Percentiles rank a stretch among this genome's conserved stretches.
These are phyloP conservation scores for Apolygus lucorum DNA, from an alignment of 1,140 invertebrate species.

Conservation along the genomic window DNA sequence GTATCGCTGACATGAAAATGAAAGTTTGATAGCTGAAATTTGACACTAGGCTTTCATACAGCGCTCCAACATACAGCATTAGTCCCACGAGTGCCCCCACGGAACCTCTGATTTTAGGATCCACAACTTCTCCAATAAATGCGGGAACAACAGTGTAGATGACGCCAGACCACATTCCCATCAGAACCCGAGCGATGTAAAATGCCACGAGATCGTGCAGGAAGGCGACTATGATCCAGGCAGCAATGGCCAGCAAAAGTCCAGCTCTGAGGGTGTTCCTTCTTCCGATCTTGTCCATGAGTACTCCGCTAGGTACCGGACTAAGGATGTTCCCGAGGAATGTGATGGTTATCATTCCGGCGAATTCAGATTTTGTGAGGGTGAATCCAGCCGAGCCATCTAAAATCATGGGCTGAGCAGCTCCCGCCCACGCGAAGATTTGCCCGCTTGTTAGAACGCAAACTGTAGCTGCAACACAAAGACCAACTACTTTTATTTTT, in stretches of 20 bases:
- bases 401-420: slow-evolving; percentile 22
- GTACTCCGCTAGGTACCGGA: slow-evolving; percentile 31
- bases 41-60: not conserved
- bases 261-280: slow-evolving; percentile 58
- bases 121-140: slow-evolving; percentile 50
- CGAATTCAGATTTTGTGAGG: not conserved
- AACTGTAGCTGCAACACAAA: slow-evolving; percentile 11
- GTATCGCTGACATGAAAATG: not conserved
- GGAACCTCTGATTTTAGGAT: slow-evolving; percentile 26
- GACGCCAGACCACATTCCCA: slow-evolving; percentile 60
- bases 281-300: slow-evolving; percentile 66
- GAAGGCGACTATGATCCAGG: slow-evolving; percentile 45
- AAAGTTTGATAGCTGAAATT: not conserved
- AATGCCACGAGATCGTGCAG: slow-evolving; percentile 4
- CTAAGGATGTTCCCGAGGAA: slow-evolving; percentile 32
- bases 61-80: slow-evolving; percentile 38
- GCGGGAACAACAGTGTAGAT: slow-evolving; percentile 60
- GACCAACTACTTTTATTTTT: too few species aligned
- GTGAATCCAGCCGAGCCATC: slow-evolving; percentile 6
- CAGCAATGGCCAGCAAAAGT: slow-evolving; percentile 43
- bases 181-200: slow-evolving; percentile 24
- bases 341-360: slow-evolving; percentile 26
- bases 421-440: slow-evolving; percentile 20
- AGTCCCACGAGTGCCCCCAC: slow-evolving; percentile 67
- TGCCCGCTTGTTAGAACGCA: slow-evolving; percentile 12